These are phyloP conservation scores for Sinonovacula constricta DNA, from an alignment of 1,140 invertebrate species.

Conservation along the genomic window DNA sequence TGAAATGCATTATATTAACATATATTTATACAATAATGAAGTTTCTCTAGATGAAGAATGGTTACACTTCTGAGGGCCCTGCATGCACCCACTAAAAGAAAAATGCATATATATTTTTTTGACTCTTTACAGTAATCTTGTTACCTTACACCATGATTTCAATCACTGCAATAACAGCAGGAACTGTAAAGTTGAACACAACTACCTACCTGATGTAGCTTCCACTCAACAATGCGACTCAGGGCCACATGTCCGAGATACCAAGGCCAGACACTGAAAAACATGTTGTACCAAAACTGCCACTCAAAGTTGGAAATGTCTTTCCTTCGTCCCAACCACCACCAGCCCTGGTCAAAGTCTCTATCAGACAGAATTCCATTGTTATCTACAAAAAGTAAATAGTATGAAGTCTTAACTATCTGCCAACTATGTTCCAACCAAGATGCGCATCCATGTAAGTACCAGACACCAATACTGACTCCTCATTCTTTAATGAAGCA, in stretches of 20 bases:
- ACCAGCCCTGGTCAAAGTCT: constrained; percentile 58
- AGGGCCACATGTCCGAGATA: constrained; percentile 60
- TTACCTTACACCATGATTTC: too few relatives aligned
- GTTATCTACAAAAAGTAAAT: constrained; percentile 54
- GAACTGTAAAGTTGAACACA: background rate
- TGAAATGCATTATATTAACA: too few relatives aligned
- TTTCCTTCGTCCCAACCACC: constrained; percentile 42
- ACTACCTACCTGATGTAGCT: constrained; percentile 31
- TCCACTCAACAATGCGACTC: constrained; percentile 52
- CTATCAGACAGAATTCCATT: constrained; percentile 53
- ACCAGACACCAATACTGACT: too few relatives aligned
- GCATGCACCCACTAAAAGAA: too few relatives aligned
- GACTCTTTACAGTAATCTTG: too few relatives aligned
- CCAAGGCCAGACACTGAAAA: constrained; percentile 60
- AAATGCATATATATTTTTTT: background rate
- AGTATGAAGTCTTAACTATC: too few relatives aligned
- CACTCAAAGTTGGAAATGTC: constrained; percentile 71
- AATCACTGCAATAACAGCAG: too few relatives aligned
- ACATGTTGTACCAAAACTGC: constrained; percentile 63
- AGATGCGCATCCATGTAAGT: too few relatives aligned
- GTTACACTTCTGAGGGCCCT: too few relatives aligned
- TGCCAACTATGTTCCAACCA: too few relatives aligned
- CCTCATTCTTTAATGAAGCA: too few relatives aligned
- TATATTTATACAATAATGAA: background rate
- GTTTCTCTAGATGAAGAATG: background rate